Base-by-base conservation (phyloP, 2,888 invertebrate genomes). In the Chrysopilus asiliformis region DNA sequence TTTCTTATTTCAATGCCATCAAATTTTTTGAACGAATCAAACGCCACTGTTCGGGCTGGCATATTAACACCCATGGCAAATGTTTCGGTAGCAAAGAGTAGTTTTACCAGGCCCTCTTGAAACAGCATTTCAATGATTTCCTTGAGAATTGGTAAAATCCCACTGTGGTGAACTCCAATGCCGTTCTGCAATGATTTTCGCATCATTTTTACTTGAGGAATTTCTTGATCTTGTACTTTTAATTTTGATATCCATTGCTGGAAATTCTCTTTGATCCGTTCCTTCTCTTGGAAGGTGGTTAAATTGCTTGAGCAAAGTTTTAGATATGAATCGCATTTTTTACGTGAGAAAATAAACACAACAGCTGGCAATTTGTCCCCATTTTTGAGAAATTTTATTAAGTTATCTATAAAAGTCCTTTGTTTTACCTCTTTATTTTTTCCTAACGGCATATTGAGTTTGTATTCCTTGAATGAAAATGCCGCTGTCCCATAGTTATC, bases 11-110 rank as follows among this genome's bases (percentile, higher is more conserved):
- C 72, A 4, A 69, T 65, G 0, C 98, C 98, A 57, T 99, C 98
- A 56, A 78, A 93, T 62, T 99, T 99, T 15, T 68, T 70, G 25
- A 83, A 76, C 5, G 84, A 79, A 63, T 97, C 95, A 60, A 99
- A 99, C 10, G 97, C 80, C 0, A 99, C 98, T 0, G 95, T 95
- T 12, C 93, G 72, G 0, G 98, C 93, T 0, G 98, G 98, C 98
- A 99, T 99, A 64, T 98, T 99, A 3, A 99, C 93, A 1, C 98
- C 98, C 94, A 98, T 97, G 0, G 98, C 95, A 62, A 98, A 99
- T 1, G 98, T 99, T 68, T 98, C 98, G 1, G 98, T 99, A 0
- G 98, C 97, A 66, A 98, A 97, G 4, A 98, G 66, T 32, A 97
- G 71, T 51, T 64, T 95, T 24, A 98, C 91, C 43, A 84, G 74